phyloP scores from a whole-genome alignment of 2,797 vertebrate genomes.

The Phrynocephalus forsythii region DNA sequence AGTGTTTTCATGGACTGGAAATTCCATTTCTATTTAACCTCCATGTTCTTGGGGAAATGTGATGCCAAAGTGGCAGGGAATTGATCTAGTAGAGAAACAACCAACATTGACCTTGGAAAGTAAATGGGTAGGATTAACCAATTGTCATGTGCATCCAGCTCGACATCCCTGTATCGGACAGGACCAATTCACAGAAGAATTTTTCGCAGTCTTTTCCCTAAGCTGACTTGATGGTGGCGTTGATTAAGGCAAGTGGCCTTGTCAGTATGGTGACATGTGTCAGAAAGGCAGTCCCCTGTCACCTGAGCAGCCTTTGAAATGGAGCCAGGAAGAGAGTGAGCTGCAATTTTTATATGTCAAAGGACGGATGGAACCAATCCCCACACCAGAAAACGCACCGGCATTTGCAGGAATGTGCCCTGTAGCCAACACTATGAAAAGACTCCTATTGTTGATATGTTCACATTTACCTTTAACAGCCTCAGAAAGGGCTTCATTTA shows the following conservation, averaged over 20 bases:
- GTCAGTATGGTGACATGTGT: background rate
- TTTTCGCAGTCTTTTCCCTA: background rate
- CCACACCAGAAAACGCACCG: background rate
- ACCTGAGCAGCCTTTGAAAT: background rate
- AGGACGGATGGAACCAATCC: background rate
- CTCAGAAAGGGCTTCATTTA: conserved; percentile 8
- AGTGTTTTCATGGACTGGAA: background rate
- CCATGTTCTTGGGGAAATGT: background rate
- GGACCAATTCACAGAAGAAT: background rate
- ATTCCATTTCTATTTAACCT: background rate
- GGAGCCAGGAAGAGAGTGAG: background rate
- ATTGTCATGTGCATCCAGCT: background rate
- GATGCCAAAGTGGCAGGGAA: background rate
- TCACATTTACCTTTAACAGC: conserved; percentile 15
- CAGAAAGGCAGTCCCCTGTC: background rate
- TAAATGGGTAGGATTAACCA: background rate
- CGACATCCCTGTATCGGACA: background rate
- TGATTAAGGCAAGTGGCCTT: background rate
- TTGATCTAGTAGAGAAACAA: background rate
- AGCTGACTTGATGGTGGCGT: background rate
- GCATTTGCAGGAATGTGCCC: background rate
- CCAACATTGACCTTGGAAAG: too few species aligned
- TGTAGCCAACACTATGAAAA: background rate
- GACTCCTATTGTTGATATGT: background rate
- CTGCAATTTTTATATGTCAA: background rate